A percentile compares a stretch with the other conserved stretches of the same genome.
phyloP scores from a whole-genome alignment of 2,888 invertebrate species.

The Drosophila demipolita region DNA sequence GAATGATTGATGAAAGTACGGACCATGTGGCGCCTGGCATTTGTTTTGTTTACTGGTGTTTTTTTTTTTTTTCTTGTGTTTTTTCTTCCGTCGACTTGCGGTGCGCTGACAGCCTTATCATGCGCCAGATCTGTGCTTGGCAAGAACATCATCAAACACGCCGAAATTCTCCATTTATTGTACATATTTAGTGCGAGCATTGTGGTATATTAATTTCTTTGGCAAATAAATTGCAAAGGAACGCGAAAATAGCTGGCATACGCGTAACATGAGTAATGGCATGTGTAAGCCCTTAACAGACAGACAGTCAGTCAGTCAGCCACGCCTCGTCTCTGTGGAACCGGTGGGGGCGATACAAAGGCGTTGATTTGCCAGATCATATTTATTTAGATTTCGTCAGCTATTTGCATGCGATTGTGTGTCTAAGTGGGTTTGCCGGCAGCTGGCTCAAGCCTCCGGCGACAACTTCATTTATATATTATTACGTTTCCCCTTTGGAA shows the following conservation, averaged over 20 bases:
- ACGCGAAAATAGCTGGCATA: constrained; percentile 24
- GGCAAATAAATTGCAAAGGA: constrained; percentile 15
- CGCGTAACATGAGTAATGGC: constrained; percentile 50
- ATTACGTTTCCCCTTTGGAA: constrained; percentile 80
- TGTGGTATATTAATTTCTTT: constrained; percentile 42
- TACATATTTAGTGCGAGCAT: not conserved
- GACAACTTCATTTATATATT: constrained; percentile 76
- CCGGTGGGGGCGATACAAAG: constrained; percentile 18
- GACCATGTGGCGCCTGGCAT: constrained; percentile 10
- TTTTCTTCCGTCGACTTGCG: not conserved
- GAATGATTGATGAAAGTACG: constrained; percentile 68
- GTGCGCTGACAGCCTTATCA: constrained; percentile 63
- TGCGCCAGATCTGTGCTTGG: constrained; percentile 23
- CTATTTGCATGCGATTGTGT: constrained; percentile 71
- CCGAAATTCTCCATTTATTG: constrained; percentile 36
- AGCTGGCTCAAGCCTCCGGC: constrained; percentile 54
- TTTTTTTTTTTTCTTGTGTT: not conserved
- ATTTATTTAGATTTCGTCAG: constrained; percentile 68
- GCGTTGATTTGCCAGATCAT: constrained; percentile 76
- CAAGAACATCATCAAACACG: constrained; percentile 57
- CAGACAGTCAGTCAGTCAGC: constrained; percentile 18
- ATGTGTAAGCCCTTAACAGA: constrained; percentile 44
- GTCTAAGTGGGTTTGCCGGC: constrained; percentile 37
- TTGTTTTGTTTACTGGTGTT: not conserved
- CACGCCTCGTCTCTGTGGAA: constrained; percentile 1